Evolutionary conservation across 2,113 vertebrate species (phyloP), one percentile per base, ranked within the genome.

Genomic region (Phalacrocorax brasilianus): DNA sequence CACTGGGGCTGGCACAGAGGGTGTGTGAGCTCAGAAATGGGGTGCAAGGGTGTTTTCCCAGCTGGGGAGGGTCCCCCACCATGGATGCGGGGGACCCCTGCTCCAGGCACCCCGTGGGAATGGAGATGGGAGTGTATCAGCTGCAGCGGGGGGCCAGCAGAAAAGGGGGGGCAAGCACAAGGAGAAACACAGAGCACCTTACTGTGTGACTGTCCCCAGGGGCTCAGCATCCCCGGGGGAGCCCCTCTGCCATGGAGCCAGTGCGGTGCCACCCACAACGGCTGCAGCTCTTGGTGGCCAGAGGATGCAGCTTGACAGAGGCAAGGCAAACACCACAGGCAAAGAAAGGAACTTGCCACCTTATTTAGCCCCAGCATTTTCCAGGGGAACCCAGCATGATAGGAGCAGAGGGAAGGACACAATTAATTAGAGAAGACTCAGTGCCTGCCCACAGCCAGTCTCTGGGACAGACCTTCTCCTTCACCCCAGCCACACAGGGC

Each of bases 241-340:
- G 10, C 12, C 38, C 14, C 63, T 70, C 80, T 49, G 56, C 66
- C 58, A 11, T 0, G 20, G 22, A 45, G 35, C 44, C 1, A 6
- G 45, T 0, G 1, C 3, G 1, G 22, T 27, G 26, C 45, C 91
- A 50, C 55, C 58, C 2, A 2, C 71, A 38, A 2, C 0, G 4
- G 52, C 23, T 21, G 8, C 62, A 18, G 3, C 20, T 35, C 76
- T 4, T 12, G 0, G n/a, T 0, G 4, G 40, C 18, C 1, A 1
- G 9, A 44, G 61, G 61, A 20, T 16, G 38, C 0, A 26, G 44
- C 83, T 73, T 3, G 3, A 2, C 18, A 59, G 70, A 68, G 44
- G 38, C 16, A 49, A 58, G 50, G 38, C 14, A 49, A 28, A 65
- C 0, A 0, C 50, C 2, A 1, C 0, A 1, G 72, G 52, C 30